phyloP scores from a whole-genome alignment of 2,797 vertebrate species.

The Falco biarmicus region DNA sequence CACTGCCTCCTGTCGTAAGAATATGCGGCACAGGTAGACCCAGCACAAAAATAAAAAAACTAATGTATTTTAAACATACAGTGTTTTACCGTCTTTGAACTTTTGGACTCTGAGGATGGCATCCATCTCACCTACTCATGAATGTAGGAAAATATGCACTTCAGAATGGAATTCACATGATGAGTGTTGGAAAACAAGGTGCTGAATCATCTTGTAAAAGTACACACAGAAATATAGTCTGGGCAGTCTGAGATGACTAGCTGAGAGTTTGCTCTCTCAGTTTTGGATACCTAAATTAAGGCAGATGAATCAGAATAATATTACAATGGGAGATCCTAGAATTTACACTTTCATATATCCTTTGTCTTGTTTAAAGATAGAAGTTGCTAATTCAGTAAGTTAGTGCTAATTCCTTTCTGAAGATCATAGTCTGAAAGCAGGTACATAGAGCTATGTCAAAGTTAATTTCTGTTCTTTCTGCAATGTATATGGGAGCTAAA shows the following conservation, averaged over 20 bases:
- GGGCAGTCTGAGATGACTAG: not conserved
- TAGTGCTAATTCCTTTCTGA: not conserved
- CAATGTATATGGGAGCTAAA: not conserved
- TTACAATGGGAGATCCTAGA: not conserved
- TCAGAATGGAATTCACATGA: not conserved
- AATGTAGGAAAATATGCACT: not conserved
- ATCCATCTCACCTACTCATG: not conserved
- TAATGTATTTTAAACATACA: not conserved
- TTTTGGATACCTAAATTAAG: not conserved
- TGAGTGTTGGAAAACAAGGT: not conserved
- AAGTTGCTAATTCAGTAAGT: not conserved
- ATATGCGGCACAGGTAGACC: not conserved
- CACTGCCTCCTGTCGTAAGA: not conserved
- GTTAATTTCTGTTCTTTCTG: not conserved
- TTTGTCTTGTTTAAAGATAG: not conserved
- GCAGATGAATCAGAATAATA: not conserved
- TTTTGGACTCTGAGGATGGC: not conserved
- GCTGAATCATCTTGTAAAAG: not conserved
- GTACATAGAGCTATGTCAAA: not conserved
- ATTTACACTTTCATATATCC: not conserved
- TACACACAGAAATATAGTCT: not conserved
- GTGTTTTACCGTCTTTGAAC: not conserved
- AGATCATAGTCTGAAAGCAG: not conserved
- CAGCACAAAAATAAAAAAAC: not conserved
- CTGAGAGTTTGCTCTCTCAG: not conserved